A percentile compares a stretch with the other conserved stretches of the same genome.
These are phyloP conservation scores for Lutra lutra DNA, from an alignment of 2,797 vertebrate genomes.

Conservation along the genomic window DNA sequence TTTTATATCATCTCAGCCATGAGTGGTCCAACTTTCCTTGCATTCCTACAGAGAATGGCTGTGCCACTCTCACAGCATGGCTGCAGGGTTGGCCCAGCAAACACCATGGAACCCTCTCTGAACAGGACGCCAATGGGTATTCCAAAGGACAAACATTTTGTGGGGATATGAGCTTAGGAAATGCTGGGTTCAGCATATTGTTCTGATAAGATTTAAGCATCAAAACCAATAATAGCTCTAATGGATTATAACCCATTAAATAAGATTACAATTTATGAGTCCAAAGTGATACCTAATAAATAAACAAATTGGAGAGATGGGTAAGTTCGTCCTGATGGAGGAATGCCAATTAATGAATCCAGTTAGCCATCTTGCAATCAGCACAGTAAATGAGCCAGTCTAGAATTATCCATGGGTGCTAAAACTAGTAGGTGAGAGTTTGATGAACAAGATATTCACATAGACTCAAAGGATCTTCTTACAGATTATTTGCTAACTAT, in stretches of 20 bases:
- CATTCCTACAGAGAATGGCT: not conserved
- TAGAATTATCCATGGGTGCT: not conserved
- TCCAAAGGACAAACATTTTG: not conserved
- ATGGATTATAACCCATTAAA: not conserved
- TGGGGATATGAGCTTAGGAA: not conserved
- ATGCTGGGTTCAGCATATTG: not conserved
- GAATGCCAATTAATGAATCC: not conserved
- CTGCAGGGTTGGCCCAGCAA: not conserved
- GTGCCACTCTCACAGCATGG: rapidly evolving
- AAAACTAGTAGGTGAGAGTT: not conserved
- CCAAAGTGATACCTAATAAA: not conserved
- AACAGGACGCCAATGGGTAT: not conserved
- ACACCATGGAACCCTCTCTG: not conserved
- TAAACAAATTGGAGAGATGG: not conserved
- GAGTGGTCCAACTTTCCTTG: not conserved
- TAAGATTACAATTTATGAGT: not conserved
- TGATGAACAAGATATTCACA: not conserved
- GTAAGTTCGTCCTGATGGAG: not conserved
- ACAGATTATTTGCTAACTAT: not conserved
- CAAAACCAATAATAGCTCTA: not conserved
- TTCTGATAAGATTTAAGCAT: not conserved
- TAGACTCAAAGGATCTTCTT: not conserved
- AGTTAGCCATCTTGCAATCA: not conserved
- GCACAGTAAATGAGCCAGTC: not conserved
- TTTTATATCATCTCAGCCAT: not conserved